Evolutionary conservation across 1,140 invertebrate species (phyloP).

Genomic region (Neodiprion fabricii): DNA sequence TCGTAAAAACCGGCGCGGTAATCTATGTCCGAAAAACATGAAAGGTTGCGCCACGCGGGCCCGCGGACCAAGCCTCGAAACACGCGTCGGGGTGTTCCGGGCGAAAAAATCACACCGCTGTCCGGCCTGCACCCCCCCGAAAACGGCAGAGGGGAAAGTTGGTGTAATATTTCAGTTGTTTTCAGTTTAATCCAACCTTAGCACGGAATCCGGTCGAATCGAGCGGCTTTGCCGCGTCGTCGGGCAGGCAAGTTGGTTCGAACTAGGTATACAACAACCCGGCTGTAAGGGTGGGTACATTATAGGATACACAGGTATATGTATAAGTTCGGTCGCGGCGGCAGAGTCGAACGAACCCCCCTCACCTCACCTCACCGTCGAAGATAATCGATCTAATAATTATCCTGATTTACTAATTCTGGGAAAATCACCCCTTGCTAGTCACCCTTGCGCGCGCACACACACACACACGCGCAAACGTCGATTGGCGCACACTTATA

Average conservation of each 20-base stretch:
- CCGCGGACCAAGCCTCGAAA: not conserved
- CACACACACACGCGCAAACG: not conserved
- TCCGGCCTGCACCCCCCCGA: too few species aligned
- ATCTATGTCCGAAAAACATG: constrained; percentile 3
- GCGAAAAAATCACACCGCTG: too few species aligned
- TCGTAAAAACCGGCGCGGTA: not conserved
- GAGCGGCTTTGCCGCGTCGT: not conserved
- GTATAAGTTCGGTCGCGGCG: too few species aligned
- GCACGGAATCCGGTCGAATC: not conserved
- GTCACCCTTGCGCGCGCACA: too few species aligned
- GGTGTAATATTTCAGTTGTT: not conserved
- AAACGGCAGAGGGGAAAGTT: too few species aligned
- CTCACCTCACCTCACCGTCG: constrained; percentile 19
- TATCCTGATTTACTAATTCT: constrained; percentile 52
- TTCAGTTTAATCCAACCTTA: not conserved
- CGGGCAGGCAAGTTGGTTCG: not conserved
- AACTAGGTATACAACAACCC: not conserved
- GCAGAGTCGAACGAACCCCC: constrained; percentile 19
- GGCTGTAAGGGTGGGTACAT: not conserved
- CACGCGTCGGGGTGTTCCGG: not conserved
- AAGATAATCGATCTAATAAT: constrained; percentile 55
- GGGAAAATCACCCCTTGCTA: constrained; percentile 49
- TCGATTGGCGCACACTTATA: not conserved
- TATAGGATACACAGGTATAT: too few species aligned
- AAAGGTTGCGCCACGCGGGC: not conserved